Percentiles rank a stretch among this genome's conserved stretches.
phyloP scores from a whole-genome alignment of 2,797 vertebrate genomes.

The Garrulus glandarius region DNA sequence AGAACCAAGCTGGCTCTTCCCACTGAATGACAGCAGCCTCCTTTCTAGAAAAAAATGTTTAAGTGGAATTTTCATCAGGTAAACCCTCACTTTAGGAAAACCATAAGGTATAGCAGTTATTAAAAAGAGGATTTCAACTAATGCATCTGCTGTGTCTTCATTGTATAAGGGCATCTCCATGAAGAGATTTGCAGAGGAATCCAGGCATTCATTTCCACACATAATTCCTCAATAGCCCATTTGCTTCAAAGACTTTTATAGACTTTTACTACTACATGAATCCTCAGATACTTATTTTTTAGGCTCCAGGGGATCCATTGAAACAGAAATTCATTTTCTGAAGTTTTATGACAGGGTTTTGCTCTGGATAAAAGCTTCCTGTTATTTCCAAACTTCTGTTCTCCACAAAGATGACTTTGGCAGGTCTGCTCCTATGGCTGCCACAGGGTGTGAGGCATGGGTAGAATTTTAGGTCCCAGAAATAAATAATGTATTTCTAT shows the following conservation, averaged over 20 bases:
- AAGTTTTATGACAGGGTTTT: constrained; percentile 53
- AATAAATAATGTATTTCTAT: background rate
- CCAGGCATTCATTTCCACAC: constrained; percentile 33
- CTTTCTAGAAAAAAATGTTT: background rate
- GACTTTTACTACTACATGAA: constrained; percentile 59
- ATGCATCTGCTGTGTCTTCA: constrained; percentile 49
- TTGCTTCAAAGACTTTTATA: constrained; percentile 66
- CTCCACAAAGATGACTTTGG: background rate
- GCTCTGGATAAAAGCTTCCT: constrained; percentile 17
- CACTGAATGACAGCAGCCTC: background rate
- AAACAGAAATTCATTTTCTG: constrained; percentile 55
- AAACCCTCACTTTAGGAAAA: constrained; percentile 13
- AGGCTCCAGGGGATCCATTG: constrained; percentile 32
- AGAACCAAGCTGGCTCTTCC: background rate
- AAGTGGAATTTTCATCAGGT: constrained; percentile 1
- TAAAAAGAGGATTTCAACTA: constrained; percentile 42
- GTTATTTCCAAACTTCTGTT: constrained; percentile 16
- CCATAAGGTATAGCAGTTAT: constrained; percentile 3
- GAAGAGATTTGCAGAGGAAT: constrained; percentile 55
- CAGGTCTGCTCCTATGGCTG: background rate
- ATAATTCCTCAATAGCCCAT: constrained; percentile 63
- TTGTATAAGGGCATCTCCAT: constrained; percentile 30
- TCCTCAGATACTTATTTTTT: constrained; percentile 65
- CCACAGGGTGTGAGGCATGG: background rate
- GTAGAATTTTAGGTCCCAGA: background rate